Conservation (phyloP, 2,797 vertebrate genomes). For the Carduelis carduelis region DNA sequence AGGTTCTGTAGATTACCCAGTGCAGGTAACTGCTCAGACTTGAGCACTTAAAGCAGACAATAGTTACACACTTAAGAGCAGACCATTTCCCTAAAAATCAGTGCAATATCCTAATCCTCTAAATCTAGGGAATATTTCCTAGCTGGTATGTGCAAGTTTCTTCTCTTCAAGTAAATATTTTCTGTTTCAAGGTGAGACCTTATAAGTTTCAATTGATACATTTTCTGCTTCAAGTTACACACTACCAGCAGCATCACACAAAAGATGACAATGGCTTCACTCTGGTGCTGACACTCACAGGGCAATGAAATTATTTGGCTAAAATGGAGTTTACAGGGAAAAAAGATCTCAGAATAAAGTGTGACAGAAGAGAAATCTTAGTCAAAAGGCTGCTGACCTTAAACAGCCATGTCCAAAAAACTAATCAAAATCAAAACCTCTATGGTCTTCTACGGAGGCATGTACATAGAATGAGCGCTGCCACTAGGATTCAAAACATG, state of each 20-base stretch:
- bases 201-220: not conserved
- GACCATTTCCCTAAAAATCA: not conserved
- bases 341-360: not conserved
- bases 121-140: not conserved
- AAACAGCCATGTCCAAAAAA: not conserved
- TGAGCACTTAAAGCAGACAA: not conserved
- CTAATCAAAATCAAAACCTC: not conserved
- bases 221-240: not conserved
- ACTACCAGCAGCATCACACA: not conserved
- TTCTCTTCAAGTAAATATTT: not conserved
- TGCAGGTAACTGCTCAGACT: not conserved
- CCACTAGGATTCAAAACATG: too few species aligned
- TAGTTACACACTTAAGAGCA: not conserved
- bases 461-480: not conserved
- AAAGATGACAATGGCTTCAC: not conserved
- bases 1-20: not conserved
- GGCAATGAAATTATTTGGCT: not conserved
- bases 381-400: not conserved
- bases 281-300: not conserved
- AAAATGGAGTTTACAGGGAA: not conserved
- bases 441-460: not conserved
- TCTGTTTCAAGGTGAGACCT: not conserved
- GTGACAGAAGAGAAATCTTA: not conserved
- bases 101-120: not conserved
- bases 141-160: not conserved